Percentiles rank a stretch among this genome's conserved stretches.
These are phyloP conservation scores for Xenus cinereus DNA, from an alignment of 2,113 vertebrate species.

Conservation along the genomic window DNA sequence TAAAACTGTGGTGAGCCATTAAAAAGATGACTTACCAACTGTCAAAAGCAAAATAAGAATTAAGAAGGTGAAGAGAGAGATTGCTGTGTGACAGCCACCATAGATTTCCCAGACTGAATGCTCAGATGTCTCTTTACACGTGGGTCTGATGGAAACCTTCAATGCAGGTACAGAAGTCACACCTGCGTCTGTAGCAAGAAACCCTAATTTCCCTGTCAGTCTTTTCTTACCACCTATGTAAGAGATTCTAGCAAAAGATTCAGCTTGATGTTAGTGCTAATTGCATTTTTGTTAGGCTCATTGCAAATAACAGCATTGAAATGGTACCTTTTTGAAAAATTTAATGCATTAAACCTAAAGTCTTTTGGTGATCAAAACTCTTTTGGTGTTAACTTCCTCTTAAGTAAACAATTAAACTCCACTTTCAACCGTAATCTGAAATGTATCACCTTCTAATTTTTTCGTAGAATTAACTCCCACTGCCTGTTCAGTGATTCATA, in stretches of 20 bases:
- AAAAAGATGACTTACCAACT: constrained; percentile 70
- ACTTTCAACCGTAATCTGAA: background rate
- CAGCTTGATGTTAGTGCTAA: background rate
- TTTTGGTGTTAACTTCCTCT: constrained; percentile 9
- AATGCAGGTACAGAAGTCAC: background rate
- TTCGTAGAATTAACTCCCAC: background rate
- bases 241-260: background rate
- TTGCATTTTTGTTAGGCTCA: background rate
- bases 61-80: constrained; percentile 61
- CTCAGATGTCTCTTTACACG: constrained; percentile 40
- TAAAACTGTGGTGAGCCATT: constrained; percentile 65
- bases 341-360: background rate
- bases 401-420: constrained; percentile 1
- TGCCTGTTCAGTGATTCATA: constrained; percentile 27
- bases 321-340: background rate
- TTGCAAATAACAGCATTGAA: background rate
- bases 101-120: constrained; percentile 61
- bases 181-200: background rate
- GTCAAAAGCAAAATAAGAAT: constrained; percentile 63
- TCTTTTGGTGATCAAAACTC: background rate
- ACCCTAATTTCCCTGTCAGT: background rate
- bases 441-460: background rate
- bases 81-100: constrained; percentile 47
- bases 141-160: background rate
- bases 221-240: background rate